Base-by-base conservation (phyloP, 64 coral and sea anemone genomes). In the Dendronephthya gigantea region DNA sequence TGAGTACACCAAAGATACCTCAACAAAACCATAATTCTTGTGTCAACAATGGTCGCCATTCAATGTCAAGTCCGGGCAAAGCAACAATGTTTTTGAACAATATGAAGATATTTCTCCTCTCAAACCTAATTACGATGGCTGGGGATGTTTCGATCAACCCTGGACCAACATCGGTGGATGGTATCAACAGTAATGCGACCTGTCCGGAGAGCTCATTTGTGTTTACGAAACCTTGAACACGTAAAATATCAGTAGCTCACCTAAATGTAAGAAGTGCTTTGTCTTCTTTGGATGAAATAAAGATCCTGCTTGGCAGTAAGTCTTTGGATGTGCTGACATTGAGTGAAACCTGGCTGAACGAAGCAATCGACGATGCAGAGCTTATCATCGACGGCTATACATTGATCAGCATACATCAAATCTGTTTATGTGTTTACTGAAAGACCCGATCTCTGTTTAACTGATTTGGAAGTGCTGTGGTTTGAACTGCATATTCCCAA, bases 141-240 rank as follows among this genome's bases (percentile, higher is more conserved):
- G 82, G 82, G 33, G 82, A 50, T 45, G 50, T 83, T 39, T 13
- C 17, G 7, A 22, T 32, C 11, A 83, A 83, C 30, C 82, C 82
- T 49, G 28, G n/a, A 40, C 29, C 38, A 47, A 45, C 22, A 6
- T 41, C 43, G 39, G 82, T 33, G 48, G 31, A 49, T 9, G 23
- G 48, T 83, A 25, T 83, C 39, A 22, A 39, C 43, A 84, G 19
- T 41, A 49, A 84, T 50, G 9, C 50, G 34, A 27, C 50, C 16
- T n/a, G n/a, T n/a, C n/a, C n/a, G n/a, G n/a, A n/a, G n/a, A n/a
- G n/a, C n/a, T n/a, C n/a, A n/a, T n/a, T n/a, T n/a, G 3, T 0
- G 48, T 83, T 84, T 16, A 84, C 35, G 32, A 84, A 84, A 31
- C 82, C 82, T 32, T 41, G 50, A 13, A 83, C 82, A 12, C 82